A percentile compares a stretch with the other conserved stretches of the same genome.
phyloP scores from a whole-genome alignment of 2,888 invertebrate species.

The Caradrina clavipalpis region DNA sequence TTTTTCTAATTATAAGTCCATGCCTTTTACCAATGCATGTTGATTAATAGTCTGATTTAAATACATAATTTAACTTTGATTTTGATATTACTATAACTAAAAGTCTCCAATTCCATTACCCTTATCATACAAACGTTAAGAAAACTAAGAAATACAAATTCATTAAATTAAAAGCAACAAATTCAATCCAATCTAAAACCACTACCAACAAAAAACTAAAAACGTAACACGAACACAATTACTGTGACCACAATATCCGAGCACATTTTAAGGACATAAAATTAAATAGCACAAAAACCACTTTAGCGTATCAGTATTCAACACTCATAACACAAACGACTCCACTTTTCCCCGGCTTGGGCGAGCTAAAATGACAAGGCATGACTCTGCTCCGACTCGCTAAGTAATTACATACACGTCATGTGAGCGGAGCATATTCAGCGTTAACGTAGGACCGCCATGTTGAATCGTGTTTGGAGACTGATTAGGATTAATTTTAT shows the following conservation, averaged over 20 bases:
- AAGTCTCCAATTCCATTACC: too few relatives aligned
- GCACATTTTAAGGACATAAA: constrained; percentile 57
- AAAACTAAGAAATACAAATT: background rate
- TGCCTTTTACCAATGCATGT: too few relatives aligned
- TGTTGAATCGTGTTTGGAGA: constrained; percentile 33
- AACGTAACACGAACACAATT: constrained; percentile 33
- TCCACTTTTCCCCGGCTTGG: constrained; percentile 69
- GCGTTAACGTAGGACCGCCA: constrained; percentile 66
- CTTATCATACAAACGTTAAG: too few relatives aligned
- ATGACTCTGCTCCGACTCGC: constrained; percentile 84
- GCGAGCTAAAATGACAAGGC: constrained; percentile 86
- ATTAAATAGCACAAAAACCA: constrained; percentile 67
- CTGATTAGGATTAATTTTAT: constrained; percentile 23
- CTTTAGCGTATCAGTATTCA: constrained; percentile 71
- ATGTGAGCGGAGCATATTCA: constrained; percentile 77
- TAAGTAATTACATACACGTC: constrained; percentile 90
- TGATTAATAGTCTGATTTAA: too few relatives aligned
- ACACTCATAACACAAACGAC: constrained; percentile 72
- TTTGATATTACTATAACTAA: too few relatives aligned
- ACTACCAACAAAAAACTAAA: constrained; percentile 9
- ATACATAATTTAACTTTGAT: too few relatives aligned
- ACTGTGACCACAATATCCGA: constrained; percentile 46
- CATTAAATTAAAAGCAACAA: background rate
- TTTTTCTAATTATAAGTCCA: too few relatives aligned
- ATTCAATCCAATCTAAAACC: background rate